Base-by-base conservation (phyloP, 2,797 vertebrate genomes). In the Megaceryle alcyon region DNA sequence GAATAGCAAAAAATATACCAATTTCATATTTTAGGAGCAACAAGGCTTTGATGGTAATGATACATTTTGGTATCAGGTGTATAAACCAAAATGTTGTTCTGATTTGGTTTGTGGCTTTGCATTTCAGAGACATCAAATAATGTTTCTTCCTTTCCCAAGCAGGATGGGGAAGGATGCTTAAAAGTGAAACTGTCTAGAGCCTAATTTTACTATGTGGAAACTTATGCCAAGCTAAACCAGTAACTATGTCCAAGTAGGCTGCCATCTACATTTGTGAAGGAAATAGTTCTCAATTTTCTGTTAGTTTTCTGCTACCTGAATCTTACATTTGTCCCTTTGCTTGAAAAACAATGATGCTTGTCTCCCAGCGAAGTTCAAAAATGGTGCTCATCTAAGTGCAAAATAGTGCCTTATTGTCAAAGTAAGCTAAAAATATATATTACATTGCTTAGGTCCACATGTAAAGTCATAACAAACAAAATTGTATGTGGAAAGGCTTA, bases 1-100 rank as follows among this genome's bases (percentile, higher is more conserved):
- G 35, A 93, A 53, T 73, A 73, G 64, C 60, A 96, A 92, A 92
- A 94, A 90, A 70, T 70, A 84, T 35, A 80, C 20, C 35, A 5
- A 8, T 54, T 90, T 86, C 69, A 66, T 77, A 26, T 43, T 84
- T 76, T 6, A 66, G 51, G 86, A 63, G 31, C 16, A 79, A 23
- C 5, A 14, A 33, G 53, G 2, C 80, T 12, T 3, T 57, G 56
- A 39, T 20, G 86, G 0, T 64, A 76, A 35, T 53, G 44, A 31
- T 4, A 22, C 15, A 5, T 88, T 83, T 94, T 82, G 65, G 14
- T 95, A 46, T 9, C 12, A 76, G 31, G 15, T 81, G 10, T 82
- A 60, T 35, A 63, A 82, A 63, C 18, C 8, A 33, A 72, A 85
- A 59, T 31, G 5, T 63, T 86, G 14, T 73, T 82, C 44, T 90